A percentile compares a stretch with the other conserved stretches of the same genome.
phyloP scores from a whole-genome alignment of 2,888 invertebrate genomes.

The Drosophila yooni region DNA sequence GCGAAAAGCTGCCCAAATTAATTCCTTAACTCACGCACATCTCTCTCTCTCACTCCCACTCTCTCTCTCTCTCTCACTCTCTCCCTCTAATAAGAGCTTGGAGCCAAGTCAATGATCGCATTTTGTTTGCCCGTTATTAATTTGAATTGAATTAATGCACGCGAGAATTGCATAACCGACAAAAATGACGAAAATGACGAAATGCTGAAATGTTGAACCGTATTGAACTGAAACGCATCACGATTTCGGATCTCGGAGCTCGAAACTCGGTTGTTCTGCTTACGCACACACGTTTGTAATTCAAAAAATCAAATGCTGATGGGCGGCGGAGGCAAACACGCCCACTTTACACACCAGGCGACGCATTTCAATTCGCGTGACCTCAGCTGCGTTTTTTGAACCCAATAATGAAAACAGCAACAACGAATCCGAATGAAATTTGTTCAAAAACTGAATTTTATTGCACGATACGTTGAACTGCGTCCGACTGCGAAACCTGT shows the following conservation, averaged over 20 bases:
- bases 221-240: conserved; percentile 11
- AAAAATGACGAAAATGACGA: neutral
- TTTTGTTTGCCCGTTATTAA: conserved; percentile 34
- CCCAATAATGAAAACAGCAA: conserved; percentile 43
- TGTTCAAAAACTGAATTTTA: conserved; percentile 60
- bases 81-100: neutral
- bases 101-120: conserved; percentile 43
- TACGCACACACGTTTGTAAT: conserved; percentile 23
- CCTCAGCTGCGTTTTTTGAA: conserved; percentile 79
- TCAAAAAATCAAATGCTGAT: conserved; percentile 16
- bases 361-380: conserved; percentile 53
- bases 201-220: conserved; percentile 1
- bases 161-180: conserved; percentile 44
- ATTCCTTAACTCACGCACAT: conserved; percentile 3
- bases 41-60: neutral
- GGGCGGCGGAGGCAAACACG: conserved; percentile 48
- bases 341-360: conserved; percentile 66
- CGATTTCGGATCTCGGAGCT: neutral
- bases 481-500: conserved; percentile 66
- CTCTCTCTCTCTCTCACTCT: neutral
- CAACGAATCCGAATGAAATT: conserved; percentile 22
- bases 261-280: neutral
- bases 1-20: neutral
- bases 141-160: conserved; percentile 40
- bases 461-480: conserved; percentile 75